Conservation (phyloP, 2,113 vertebrate genomes). For the Cryptomyrus ogoouensis region DNA sequence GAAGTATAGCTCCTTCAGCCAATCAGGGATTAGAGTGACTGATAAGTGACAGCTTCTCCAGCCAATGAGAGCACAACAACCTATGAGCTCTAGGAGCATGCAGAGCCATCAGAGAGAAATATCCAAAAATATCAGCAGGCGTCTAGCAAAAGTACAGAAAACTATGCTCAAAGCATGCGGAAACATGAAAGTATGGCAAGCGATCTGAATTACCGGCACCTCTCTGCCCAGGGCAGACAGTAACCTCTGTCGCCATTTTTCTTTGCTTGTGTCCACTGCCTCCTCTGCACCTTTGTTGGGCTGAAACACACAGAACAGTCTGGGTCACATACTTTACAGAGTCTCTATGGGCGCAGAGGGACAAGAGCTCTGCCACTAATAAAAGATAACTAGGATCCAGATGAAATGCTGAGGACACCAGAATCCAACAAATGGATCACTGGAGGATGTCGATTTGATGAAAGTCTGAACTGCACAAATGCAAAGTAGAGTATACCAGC, state of each 20-base stretch:
- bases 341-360: not conserved
- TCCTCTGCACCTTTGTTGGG: slow-evolving; percentile 57
- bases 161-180: not conserved
- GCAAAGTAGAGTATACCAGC: not conserved
- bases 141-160: not conserved
- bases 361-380: not conserved
- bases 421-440: not conserved
- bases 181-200: slow-evolving; percentile 14
- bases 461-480: not conserved
- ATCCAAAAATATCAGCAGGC: slow-evolving; percentile 14
- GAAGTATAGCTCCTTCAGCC: not conserved
- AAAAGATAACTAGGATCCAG: not conserved
- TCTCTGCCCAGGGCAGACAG: slow-evolving; percentile 62
- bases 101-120: slow-evolving; percentile 30
- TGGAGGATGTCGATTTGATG: not conserved
- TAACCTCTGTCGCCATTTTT: slow-evolving; percentile 68
- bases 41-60: not conserved
- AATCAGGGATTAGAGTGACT: not conserved
- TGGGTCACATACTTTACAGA: slow-evolving; percentile 35
- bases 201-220: slow-evolving; percentile 50
- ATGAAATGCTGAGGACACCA: not conserved
- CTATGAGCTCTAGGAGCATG: slow-evolving; percentile 20
- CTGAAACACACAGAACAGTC: slow-evolving; percentile 57
- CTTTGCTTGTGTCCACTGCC: slow-evolving; percentile 59
- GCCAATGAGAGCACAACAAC: slow-evolving; percentile 1